phyloP scores from a whole-genome alignment of 2,888 invertebrate species.

The Dasypolia templi region DNA sequence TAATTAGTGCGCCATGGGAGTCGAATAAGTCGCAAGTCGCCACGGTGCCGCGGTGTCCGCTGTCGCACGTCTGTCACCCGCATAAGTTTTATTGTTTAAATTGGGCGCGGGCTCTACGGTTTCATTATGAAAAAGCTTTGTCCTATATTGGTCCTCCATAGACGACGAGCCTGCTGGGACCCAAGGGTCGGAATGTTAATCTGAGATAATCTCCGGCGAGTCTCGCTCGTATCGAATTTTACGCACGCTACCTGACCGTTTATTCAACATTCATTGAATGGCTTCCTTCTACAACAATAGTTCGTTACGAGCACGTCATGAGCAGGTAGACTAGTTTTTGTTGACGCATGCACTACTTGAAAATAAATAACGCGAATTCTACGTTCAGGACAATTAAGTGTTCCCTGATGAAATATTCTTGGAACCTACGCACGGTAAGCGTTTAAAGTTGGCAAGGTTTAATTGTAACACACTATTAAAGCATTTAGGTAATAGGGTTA shows the following conservation, averaged over 20 bases:
- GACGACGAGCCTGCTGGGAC: slow-evolving; percentile 71
- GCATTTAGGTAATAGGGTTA: slow-evolving; percentile 18
- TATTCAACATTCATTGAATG: slow-evolving; percentile 84
- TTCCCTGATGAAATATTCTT: slow-evolving; percentile 29
- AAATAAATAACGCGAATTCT: slow-evolving; percentile 51
- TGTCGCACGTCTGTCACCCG: slow-evolving; percentile 78
- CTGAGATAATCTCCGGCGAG: slow-evolving; percentile 85
- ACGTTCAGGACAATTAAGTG: slow-evolving; percentile 18
- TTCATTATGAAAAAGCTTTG: slow-evolving; percentile 81
- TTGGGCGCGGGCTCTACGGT: slow-evolving; percentile 79
- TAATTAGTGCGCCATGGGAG: slow-evolving; percentile 83
- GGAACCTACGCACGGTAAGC: not conserved
- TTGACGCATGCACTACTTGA: slow-evolving; percentile 57
- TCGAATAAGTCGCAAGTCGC: slow-evolving; percentile 70
- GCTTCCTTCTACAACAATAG: slow-evolving; percentile 84
- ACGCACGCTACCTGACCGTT: slow-evolving; percentile 88
- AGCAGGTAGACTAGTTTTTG: slow-evolving; percentile 83
- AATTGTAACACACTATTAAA: slow-evolving; percentile 47
- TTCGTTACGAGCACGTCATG: slow-evolving; percentile 74
- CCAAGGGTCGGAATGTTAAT: slow-evolving; percentile 87
- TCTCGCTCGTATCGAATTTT: slow-evolving; percentile 86
- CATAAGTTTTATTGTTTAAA: slow-evolving; percentile 88
- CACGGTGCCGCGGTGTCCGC: slow-evolving; percentile 74
- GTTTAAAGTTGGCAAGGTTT: slow-evolving; percentile 53
- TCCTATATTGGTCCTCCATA: slow-evolving; percentile 72